Evolutionary conservation across 2,797 vertebrate genomes (phyloP).

Genomic region (Manis crassicaudata): DNA sequence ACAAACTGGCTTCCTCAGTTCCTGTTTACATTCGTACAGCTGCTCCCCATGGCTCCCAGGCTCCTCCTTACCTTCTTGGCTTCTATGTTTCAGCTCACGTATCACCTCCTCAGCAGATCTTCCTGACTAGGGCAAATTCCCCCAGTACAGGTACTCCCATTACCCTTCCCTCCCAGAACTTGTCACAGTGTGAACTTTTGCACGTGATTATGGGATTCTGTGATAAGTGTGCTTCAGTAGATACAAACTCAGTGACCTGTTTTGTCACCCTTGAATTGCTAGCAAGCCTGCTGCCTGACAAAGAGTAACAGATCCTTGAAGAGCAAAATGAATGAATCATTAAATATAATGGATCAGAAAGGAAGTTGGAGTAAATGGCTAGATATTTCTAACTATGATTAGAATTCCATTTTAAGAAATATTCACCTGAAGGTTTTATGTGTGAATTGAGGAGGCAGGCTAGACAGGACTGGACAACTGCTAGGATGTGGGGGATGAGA

Average conservation of each 20-base stretch:
- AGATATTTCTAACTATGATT: constrained; percentile 39
- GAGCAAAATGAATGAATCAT: constrained; percentile 26
- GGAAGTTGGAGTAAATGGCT: constrained; percentile 29
- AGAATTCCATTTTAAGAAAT: constrained; percentile 45
- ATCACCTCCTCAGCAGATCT: not conserved
- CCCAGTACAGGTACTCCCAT: not conserved
- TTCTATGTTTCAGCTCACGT: not conserved
- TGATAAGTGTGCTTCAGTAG: not conserved
- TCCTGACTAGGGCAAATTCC: not conserved
- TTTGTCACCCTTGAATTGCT: not conserved
- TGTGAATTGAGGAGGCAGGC: not conserved
- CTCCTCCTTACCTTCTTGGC: not conserved
- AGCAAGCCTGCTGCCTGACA: not conserved
- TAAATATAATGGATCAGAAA: constrained; percentile 19
- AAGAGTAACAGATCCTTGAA: not conserved
- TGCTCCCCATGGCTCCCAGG: not conserved
- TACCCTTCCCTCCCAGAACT: not conserved
- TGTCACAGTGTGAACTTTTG: not conserved
- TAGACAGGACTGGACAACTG: not conserved
- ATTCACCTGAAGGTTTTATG: not conserved
- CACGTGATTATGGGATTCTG: not conserved
- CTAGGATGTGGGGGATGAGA: not conserved
- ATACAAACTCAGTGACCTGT: not conserved
- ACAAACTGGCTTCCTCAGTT: not conserved
- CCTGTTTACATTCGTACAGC: not conserved